Percentiles rank a stretch among this genome's conserved stretches.
Conservation (phyloP, 2,797 vertebrate genomes). For the Eulemur coronatus region DNA sequence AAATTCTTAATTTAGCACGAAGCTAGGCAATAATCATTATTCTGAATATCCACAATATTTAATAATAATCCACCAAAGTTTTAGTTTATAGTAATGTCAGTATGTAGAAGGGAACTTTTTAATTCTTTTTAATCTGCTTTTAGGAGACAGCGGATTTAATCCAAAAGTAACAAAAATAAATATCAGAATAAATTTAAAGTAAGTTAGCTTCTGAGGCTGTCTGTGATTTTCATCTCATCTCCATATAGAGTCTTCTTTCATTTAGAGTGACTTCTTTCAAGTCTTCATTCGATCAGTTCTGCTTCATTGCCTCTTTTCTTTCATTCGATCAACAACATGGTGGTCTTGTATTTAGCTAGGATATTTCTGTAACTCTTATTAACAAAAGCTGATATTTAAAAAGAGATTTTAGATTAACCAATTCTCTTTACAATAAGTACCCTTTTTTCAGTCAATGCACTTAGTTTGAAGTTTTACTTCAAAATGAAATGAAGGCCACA, state of each 20-base stretch:
- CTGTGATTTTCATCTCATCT: neutral
- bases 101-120: neutral
- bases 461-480: neutral
- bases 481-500: neutral
- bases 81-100: neutral
- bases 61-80: neutral
- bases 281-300: neutral
- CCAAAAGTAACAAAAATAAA: neutral
- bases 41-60: neutral
- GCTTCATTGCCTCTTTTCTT: neutral
- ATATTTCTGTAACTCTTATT: neutral
- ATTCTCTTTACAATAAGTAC: neutral
- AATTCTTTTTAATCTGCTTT: neutral
- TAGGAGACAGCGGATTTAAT: neutral
- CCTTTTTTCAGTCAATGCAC: neutral
- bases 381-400: neutral
- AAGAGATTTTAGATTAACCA: neutral
- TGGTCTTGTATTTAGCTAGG: neutral
- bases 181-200: neutral
- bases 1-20: neutral
- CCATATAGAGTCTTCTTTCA: neutral
- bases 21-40: neutral
- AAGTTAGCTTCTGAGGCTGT: neutral
- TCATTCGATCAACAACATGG: neutral
- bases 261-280: neutral